Conservation (phyloP, 2,797 vertebrate genomes). For the Otolemur crassicaudatus region DNA sequence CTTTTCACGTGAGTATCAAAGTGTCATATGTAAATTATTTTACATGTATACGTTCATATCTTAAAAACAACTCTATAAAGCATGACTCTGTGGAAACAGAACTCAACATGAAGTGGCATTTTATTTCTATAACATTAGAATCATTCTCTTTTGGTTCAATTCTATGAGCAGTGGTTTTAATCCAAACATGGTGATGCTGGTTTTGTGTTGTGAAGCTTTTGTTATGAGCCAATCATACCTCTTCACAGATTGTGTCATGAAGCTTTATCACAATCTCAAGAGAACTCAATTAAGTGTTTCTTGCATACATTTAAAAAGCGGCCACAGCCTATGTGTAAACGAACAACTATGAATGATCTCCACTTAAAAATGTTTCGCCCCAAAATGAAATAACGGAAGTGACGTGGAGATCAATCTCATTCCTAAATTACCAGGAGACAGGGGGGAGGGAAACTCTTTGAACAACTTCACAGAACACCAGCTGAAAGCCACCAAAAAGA, state of each 20-base stretch:
- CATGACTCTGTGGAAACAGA: background rate
- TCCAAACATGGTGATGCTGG: background rate
- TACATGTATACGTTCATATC: background rate
- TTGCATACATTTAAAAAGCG: conserved; percentile 67
- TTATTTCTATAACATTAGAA: conserved; percentile 25
- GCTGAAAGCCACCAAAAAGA: background rate
- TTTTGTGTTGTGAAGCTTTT: conserved; percentile 51
- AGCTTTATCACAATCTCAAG: conserved; percentile 55
- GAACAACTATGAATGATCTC: conserved; percentile 30
- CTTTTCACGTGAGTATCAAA: background rate
- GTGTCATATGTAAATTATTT: background rate
- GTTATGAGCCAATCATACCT: conserved; percentile 39
- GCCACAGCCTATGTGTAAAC: conserved; percentile 56
- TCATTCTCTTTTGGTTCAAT: conserved; percentile 48
- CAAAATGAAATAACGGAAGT: conserved; percentile 30
- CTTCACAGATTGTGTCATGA: conserved; percentile 39
- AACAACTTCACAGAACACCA: background rate
- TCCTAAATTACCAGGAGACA: conserved; percentile 21
- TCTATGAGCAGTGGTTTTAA: conserved; percentile 39
- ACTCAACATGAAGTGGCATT: background rate
- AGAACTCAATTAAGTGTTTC: conserved; percentile 68
- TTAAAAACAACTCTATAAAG: background rate
- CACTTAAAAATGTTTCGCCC: conserved; percentile 14
- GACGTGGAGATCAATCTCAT: background rate
- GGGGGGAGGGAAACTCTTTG: background rate